These are phyloP conservation scores for Austrofundulus limnaeus DNA, from an alignment of 2,113 vertebrate species.

Conservation along the genomic window DNA sequence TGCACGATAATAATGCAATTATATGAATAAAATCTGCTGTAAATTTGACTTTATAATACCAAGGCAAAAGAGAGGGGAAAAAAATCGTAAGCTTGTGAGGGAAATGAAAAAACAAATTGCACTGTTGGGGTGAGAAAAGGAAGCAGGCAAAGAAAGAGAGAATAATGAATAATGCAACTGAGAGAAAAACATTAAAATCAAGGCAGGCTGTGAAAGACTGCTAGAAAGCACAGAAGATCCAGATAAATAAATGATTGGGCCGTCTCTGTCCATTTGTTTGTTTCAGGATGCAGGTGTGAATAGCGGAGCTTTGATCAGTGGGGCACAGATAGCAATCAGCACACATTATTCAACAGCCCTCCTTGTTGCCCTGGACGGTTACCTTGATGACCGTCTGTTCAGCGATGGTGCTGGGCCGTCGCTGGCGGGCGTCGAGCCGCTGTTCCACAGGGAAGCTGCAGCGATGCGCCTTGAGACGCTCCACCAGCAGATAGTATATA, in stretches of 20 bases:
- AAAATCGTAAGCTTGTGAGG: neutral
- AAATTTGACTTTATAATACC: slow-evolving; percentile 27
- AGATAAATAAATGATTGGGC: slow-evolving; percentile 34
- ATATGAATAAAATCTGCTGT: neutral
- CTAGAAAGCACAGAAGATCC: slow-evolving; percentile 32
- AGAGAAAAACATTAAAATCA: slow-evolving; percentile 48
- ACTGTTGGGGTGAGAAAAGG: slow-evolving; percentile 20
- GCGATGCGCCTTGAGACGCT: slow-evolving; percentile 93
- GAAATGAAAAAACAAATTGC: slow-evolving; percentile 42
- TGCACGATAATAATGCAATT: slow-evolving; percentile 7
- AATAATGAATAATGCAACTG: slow-evolving; percentile 51
- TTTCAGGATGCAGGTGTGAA: slow-evolving; percentile 66
- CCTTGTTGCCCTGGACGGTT: slow-evolving; percentile 22
- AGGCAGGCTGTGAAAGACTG: slow-evolving; percentile 31
- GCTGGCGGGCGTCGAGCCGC: slow-evolving; percentile 90
- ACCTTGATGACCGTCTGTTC: slow-evolving; percentile 97
- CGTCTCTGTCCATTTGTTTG: slow-evolving; percentile 28
- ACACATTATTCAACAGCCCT: slow-evolving; percentile 34
- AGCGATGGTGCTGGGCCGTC: slow-evolving; percentile 91
- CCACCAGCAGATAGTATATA: slow-evolving; percentile 97
- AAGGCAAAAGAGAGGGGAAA: slow-evolving; percentile 3
- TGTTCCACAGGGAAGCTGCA: slow-evolving; percentile 97
- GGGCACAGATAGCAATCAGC: slow-evolving; percentile 33
- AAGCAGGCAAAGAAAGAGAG: slow-evolving; percentile 24
- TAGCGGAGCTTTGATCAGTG: slow-evolving; percentile 66